Conservation (phyloP, 2,113 vertebrate species). For the Colossoma macropomum region DNA sequence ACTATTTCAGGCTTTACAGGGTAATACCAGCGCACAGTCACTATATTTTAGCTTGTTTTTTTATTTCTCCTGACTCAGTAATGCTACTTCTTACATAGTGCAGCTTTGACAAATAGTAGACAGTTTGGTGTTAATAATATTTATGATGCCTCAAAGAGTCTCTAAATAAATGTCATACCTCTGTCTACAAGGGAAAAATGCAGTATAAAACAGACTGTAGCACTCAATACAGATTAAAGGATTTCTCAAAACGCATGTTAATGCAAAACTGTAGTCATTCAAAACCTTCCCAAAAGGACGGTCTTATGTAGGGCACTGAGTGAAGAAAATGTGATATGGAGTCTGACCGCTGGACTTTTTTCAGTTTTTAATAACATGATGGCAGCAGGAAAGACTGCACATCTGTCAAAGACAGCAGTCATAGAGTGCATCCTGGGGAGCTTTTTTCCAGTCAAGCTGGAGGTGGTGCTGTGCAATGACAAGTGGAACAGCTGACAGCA, state of each 20-base stretch:
- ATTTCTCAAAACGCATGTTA: neutral
- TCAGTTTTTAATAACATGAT: neutral
- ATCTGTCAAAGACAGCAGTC: conserved; percentile 46
- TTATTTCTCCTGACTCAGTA: too few relatives aligned
- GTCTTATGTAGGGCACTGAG: neutral
- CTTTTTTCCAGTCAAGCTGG: conserved; percentile 47
- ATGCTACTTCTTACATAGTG: too few relatives aligned
- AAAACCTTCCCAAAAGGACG: neutral
- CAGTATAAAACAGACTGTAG: neutral
- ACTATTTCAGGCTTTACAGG: too few relatives aligned
- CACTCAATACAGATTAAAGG: neutral
- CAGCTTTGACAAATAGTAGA: too few relatives aligned
- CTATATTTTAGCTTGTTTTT: too few relatives aligned
- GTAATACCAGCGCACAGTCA: too few relatives aligned
- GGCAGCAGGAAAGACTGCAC: conserved; percentile 34
- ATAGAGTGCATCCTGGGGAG: conserved; percentile 33
- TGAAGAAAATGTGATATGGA: neutral
- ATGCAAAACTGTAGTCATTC: neutral
- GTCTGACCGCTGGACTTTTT: neutral
- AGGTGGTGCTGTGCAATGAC: conserved; percentile 58
- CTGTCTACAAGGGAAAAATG: neutral
- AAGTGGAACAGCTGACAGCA: conserved; percentile 63
- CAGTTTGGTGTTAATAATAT: too few relatives aligned
- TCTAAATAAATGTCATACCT: too few relatives aligned
- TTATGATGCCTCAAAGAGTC: too few relatives aligned